Evolutionary conservation across 2,797 vertebrate genomes (phyloP), one percentile per base, ranked within the genome.

Genomic region (Arremon aurantiirostris): DNA sequence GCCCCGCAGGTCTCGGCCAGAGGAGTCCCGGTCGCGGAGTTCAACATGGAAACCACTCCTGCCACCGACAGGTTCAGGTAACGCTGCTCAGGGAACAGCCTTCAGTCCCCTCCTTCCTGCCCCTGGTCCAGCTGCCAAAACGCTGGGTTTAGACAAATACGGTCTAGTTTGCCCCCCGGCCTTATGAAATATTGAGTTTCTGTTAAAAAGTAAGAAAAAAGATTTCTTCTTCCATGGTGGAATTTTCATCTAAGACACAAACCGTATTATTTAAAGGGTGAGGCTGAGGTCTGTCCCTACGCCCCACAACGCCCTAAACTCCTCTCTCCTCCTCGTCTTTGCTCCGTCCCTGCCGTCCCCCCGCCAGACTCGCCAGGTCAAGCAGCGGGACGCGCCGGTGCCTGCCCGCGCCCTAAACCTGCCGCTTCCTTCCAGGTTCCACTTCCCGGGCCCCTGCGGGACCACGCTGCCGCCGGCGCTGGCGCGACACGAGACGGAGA

Each of bases 391-490:
- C 18, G 28, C 8, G 21, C 70, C 3, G 35, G 13, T 9, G 10
- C 13, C 10, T 41, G 61, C 64, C 68, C 19, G 14, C 20, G 34
- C 72, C 49, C n/a, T 77, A 44, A 80, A 44, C 66, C 59, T 42
- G 35, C 41, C 44, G 19, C 17, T 91, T 91, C 88, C n/a, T 80
- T 96, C 52, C 97, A 99, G 99, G 97, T 99, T 99, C 93, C 98
- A 99, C 94, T 99, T 99, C 96, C 96, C 98, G 64, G 99, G 99
- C n/a, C 98, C 98, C 11, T 99, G 99, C 97, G 99, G 98, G 50
- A 98, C 91, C 2, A 99, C 98, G 0, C 96, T 99, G 93, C 99
- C 99, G 20, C 97, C 97, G 87, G 99, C 99, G 61, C 97, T 99
- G 75, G 98, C 98, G 4, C 98, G 87, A 32, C 98, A 99, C 70